Evolutionary conservation across 2,113 vertebrate genomes (phyloP), one percentile per base, ranked within the genome.

Genomic region (Sterrhoptilus dennistouni): DNA sequence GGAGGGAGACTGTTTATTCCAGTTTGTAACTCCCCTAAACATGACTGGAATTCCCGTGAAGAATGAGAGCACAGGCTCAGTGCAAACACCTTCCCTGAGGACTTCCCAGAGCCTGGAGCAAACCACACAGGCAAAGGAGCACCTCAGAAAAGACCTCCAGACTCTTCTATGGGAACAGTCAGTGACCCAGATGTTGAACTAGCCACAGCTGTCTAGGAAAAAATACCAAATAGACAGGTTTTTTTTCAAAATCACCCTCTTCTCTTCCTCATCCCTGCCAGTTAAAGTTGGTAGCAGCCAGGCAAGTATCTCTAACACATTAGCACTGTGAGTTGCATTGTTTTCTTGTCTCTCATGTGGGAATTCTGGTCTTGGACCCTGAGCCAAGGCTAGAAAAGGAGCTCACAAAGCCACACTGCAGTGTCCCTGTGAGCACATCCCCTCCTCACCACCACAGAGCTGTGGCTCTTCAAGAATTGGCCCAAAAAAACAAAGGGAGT

Each of bases 301-400:
- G 17, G 77, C 76, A 89, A 86, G 65, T 19, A 71, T 76, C 66
- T 94, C 83, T 89, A 90, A 54, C 90, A 88, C 85, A 93, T 95
- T 94, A 96, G 70, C 93, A 86, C 80, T 86, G 72, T 64, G 90
- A 80, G 56, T 35, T 96, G 76, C 57, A 94, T 88, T 93, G 83
- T 94, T 75, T 81, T 84, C 69, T 81, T 64, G 86, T 69, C 72
- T 76, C 85, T 64, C 83, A 70, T 78, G 61, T 75, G 94, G 80
- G 77, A 95, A 95, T 94, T 94, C 72, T 79, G 77, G 91, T 82
- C 89, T 87, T 49, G 52, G 91, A 93, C 47, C 36, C 28, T 75
- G 79, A 91, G 92, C 82, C 90, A 93, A 91, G 27, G 52, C 75
- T 66, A n/a, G 35, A 60, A 83, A 89, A 92, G 93, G 5, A 93